Percentiles rank a stretch among this genome's conserved stretches.
Conservation (phyloP, 1,140 invertebrate species). For the Eupristina koningsbergeri region DNA sequence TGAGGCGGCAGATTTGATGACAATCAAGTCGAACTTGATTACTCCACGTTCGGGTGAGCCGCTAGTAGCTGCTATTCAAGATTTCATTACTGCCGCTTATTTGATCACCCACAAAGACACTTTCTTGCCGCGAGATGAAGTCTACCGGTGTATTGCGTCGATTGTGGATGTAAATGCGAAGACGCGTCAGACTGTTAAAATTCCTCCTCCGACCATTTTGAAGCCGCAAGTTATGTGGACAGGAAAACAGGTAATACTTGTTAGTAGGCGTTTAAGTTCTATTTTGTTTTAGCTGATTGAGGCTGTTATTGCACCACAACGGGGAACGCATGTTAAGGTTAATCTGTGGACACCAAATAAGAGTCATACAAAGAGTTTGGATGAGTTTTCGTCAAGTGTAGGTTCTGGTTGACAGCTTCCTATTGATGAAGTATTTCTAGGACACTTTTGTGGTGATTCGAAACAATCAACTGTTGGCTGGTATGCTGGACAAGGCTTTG, state of each 20-base stretch:
- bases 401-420: no score
- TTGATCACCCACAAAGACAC: constrained; percentile 95
- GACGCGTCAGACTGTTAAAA: constrained; percentile 82
- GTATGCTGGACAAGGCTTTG: constrained; percentile 94
- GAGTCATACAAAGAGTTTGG: no score
- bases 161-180: constrained; percentile 82
- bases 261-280: constrained; percentile 87
- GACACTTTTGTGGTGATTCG: no score
- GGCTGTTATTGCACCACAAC: constrained; percentile 92
- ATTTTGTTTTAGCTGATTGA: constrained; percentile 91
- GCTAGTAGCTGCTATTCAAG: constrained; percentile 97
- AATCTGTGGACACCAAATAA: no score
- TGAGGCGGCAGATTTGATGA: constrained; percentile 97
- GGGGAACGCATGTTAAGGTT: constrained; percentile 95
- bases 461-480: no score
- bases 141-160: no score
- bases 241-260: constrained; percentile 99
- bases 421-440: no score
- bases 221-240: constrained; percentile 95
- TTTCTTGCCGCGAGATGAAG: constrained; percentile 91
- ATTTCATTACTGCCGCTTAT: constrained; percentile 97
- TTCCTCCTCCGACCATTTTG: constrained; percentile 92
- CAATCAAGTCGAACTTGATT: constrained; percentile 97
- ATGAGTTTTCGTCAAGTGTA: no score
- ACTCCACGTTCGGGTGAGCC: constrained; percentile 98